Evolutionary conservation across 1,140 invertebrate species (phyloP).

Genomic region (Leguminivora glycinivorella): DNA sequence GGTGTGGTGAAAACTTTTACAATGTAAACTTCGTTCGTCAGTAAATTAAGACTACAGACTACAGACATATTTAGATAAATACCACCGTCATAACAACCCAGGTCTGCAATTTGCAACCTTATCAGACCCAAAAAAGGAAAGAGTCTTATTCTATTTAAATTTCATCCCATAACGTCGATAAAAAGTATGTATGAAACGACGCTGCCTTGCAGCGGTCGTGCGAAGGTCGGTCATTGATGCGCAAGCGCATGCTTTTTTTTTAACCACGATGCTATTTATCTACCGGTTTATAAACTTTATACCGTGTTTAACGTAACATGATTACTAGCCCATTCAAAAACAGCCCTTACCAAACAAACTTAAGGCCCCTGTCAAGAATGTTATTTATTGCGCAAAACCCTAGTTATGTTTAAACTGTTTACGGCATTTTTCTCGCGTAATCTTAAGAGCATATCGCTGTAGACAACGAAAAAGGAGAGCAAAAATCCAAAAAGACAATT

Average conservation of each 20-base stretch:
- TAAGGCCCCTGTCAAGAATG: not conserved
- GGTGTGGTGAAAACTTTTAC: no score
- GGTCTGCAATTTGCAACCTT: not conserved
- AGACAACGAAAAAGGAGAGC: slow-evolving; percentile 8
- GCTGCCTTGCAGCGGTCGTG: slow-evolving; percentile 34
- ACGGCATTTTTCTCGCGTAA: slow-evolving; percentile 20
- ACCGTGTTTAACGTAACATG: slow-evolving; percentile 1
- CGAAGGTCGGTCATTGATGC: slow-evolving; percentile 52
- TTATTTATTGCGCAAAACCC: not conserved
- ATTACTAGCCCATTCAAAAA: not conserved
- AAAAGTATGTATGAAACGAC: slow-evolving; percentile 15
- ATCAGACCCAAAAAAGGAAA: not conserved
- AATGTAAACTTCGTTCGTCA: no score
- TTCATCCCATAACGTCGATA: slow-evolving; percentile 9
- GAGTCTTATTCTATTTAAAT: slow-evolving; percentile 13
- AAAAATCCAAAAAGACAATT: slow-evolving; percentile 1
- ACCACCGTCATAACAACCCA: not conserved
- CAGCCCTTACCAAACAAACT: not conserved
- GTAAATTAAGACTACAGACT: no score
- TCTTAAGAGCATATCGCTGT: slow-evolving; percentile 12
- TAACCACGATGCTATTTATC: slow-evolving; percentile 23
- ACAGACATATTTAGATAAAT: not conserved
- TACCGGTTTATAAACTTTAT: slow-evolving; percentile 27
- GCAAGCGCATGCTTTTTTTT: slow-evolving; percentile 17
- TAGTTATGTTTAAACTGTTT: slow-evolving; percentile 5